A percentile compares a stretch with the other conserved stretches of the same genome.
These are phyloP conservation scores for Catocala nupta DNA, from an alignment of 2,888 invertebrate genomes.

Conservation along the genomic window DNA sequence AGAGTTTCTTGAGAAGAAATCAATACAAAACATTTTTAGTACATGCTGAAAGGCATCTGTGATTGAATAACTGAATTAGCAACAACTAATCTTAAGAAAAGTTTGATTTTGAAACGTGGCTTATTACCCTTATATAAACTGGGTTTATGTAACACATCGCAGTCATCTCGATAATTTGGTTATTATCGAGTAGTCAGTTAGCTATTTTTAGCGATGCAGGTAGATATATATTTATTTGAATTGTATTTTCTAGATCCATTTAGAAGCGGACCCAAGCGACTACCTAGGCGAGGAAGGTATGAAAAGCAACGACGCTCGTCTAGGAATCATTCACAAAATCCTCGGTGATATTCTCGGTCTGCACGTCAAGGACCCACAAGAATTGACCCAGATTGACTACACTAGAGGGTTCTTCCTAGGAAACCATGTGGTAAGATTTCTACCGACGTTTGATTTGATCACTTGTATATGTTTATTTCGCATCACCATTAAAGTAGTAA, in stretches of 20 bases:
- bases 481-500: slow-evolving; percentile 71
- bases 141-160: too few species aligned
- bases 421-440: slow-evolving; percentile 90
- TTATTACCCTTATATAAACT: too few species aligned
- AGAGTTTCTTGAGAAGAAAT: too few species aligned
- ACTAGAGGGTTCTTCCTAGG: slow-evolving; percentile 93
- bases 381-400: slow-evolving; percentile 75
- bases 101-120: too few species aligned
- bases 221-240: too few species aligned
- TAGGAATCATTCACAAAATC: slow-evolving; percentile 93
- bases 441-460: slow-evolving; percentile 13
- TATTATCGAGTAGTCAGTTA: too few species aligned
- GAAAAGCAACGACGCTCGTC: slow-evolving; percentile 89
- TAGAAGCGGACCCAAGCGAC: slow-evolving; percentile 91
- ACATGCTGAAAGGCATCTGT: too few species aligned
- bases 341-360: slow-evolving; percentile 90
- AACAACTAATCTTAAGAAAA: too few species aligned
- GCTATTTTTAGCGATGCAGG: too few species aligned
- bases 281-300: slow-evolving; percentile 80
- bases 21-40: too few species aligned
- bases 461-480: slow-evolving; percentile 48
- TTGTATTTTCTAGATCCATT: slow-evolving; percentile 89
- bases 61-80: too few species aligned
- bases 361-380: slow-evolving; percentile 83
- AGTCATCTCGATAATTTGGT: too few species aligned